phyloP scores from a whole-genome alignment of 37 sponge, comb jelly and placozoan species.

The Petrosia ficiformis region DNA sequence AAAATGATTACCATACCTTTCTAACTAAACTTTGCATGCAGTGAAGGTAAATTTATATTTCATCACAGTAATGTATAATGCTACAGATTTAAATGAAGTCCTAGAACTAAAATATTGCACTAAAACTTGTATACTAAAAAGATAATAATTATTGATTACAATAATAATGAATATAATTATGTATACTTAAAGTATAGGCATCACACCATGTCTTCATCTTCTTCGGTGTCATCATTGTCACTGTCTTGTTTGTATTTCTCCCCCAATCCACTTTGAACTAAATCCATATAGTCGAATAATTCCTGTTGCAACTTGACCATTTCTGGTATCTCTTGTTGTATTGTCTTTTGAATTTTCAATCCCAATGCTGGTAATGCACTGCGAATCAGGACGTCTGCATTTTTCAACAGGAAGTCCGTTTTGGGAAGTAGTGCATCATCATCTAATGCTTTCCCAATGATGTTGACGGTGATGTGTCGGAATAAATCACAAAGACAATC shows the following conservation, averaged over 20 bases:
- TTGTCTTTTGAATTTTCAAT: conserved; percentile 33
- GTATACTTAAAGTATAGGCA: no score
- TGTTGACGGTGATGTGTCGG: conserved; percentile 37
- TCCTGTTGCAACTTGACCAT: conserved; percentile 45
- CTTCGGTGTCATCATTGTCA: neutral
- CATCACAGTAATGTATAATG: no score
- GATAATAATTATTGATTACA: no score
- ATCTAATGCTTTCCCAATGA: conserved; percentile 37
- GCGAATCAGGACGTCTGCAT: conserved; percentile 59
- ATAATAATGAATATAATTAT: no score
- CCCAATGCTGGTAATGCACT: conserved; percentile 62
- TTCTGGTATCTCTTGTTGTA: conserved; percentile 56
- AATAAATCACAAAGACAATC: conserved; percentile 66
- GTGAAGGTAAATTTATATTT: no score
- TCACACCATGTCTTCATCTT: no score
- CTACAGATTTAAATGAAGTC: no score
- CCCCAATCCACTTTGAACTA: neutral
- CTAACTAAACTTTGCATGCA: no score
- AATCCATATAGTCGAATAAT: conserved; percentile 11
- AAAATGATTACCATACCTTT: no score
- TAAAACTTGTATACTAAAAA: no score
- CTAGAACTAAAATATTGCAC: no score
- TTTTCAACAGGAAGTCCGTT: conserved; percentile 48
- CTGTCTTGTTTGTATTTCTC: neutral
- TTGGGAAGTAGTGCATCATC: conserved; percentile 40